Evolutionary conservation across 2,113 vertebrate genomes (phyloP).

Genomic region (Gambusia affinis): DNA sequence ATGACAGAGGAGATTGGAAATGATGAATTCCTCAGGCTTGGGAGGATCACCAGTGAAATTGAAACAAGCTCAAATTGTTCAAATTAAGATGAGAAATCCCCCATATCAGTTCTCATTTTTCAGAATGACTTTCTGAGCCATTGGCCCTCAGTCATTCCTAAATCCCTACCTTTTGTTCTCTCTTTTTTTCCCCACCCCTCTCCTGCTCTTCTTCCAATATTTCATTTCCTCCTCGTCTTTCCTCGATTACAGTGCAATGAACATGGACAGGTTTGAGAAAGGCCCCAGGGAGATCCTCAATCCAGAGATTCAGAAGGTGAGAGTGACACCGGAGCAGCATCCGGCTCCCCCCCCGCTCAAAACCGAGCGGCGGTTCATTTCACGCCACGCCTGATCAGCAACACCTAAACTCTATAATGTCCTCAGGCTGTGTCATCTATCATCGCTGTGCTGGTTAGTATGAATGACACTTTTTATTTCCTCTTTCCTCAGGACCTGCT

Average conservation of each 20-base stretch:
- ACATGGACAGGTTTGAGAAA: constrained; percentile 96
- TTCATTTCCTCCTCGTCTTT: constrained; percentile 9
- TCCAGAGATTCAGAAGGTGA: constrained; percentile 98
- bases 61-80: constrained; percentile 36
- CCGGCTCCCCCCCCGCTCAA: constrained; percentile 21
- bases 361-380: constrained; percentile 26
- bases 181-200: neutral
- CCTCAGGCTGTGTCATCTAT: constrained; percentile 34
- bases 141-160: constrained; percentile 34
- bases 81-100: constrained; percentile 39
- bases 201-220: constrained; percentile 12
- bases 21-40: constrained; percentile 34
- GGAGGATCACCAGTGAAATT: constrained; percentile 3
- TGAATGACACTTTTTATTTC: constrained; percentile 41
- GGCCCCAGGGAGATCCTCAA: constrained; percentile 95
- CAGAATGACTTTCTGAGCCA: constrained; percentile 21
- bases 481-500: constrained; percentile 89
- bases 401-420: constrained; percentile 6
- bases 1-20: constrained; percentile 30
- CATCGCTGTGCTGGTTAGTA: constrained; percentile 11
- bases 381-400: constrained; percentile 23
- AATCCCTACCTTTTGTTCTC: constrained; percentile 9
- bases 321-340: constrained; percentile 17
- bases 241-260: constrained; percentile 89
- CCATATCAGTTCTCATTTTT: constrained; percentile 41